These are phyloP conservation scores for Agrotis clavis DNA, from an alignment of 2,888 invertebrate genomes.

Conservation along the genomic window DNA sequence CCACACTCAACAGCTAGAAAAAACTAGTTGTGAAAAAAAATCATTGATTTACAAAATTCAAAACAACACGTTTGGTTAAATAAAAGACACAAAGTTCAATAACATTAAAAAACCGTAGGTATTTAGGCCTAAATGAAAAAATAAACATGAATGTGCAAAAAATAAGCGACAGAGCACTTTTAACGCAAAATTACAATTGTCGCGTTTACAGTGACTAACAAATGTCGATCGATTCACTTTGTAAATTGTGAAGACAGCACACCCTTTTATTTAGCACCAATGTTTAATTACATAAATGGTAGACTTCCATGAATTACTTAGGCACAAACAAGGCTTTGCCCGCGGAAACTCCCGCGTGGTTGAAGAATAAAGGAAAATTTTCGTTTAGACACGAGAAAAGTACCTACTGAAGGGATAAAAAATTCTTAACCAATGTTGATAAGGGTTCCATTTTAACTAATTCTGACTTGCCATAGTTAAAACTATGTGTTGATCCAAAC, in stretches of 20 bases:
- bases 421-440: too few species aligned
- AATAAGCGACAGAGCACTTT: background rate
- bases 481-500: too few species aligned
- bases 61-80: background rate
- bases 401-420: too few species aligned
- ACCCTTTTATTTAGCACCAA: constrained; percentile 1
- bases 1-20: too few species aligned
- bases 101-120: background rate
- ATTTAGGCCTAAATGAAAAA: background rate
- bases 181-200: background rate
- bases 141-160: background rate
- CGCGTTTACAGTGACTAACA: background rate
- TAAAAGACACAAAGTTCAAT: background rate
- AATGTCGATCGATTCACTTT: background rate
- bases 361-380: too few species aligned
- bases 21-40: too few species aligned
- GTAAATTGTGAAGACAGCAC: constrained; percentile 6
- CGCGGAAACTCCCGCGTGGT: too few species aligned
- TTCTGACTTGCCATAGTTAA: too few species aligned
- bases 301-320: constrained; percentile 15
- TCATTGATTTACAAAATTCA: background rate
- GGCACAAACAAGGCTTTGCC: too few species aligned
- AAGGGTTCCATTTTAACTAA: too few species aligned
- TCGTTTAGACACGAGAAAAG: too few species aligned
- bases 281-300: constrained; percentile 5